Conservation (phyloP, 2,888 invertebrate genomes). For the Volucella zonaria region DNA sequence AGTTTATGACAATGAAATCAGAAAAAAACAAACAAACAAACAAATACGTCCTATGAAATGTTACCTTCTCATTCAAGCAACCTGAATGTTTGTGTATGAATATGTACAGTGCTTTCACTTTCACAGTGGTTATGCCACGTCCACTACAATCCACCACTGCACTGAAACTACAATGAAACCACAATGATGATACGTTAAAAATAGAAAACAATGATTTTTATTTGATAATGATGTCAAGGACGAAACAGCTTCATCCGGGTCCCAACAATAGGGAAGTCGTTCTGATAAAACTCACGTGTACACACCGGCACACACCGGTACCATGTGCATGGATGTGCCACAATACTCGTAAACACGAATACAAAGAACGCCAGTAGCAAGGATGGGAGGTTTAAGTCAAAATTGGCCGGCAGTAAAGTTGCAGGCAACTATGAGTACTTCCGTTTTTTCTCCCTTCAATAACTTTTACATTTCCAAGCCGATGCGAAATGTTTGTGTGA, state of each 20-base stretch:
- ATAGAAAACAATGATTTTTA: conserved; percentile 71
- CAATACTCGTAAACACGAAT: too few relatives aligned
- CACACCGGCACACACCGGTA: conserved; percentile 35
- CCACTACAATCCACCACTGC: conserved; percentile 38
- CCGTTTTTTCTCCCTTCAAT: conserved; percentile 21
- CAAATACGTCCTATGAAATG: background rate
- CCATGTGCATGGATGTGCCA: too few relatives aligned
- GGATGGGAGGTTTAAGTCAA: conserved; percentile 6
- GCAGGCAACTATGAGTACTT: conserved; percentile 42
- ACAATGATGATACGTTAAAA: conserved; percentile 53
- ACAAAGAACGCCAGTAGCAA: background rate
- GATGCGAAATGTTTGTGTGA: background rate
- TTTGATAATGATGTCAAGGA: conserved; percentile 70
- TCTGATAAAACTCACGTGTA: conserved; percentile 22
- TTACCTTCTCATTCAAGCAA: background rate
- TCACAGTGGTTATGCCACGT: conserved; percentile 28
- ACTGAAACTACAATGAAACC: conserved; percentile 41
- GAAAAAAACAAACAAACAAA: background rate
- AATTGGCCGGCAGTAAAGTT: conserved; percentile 43
- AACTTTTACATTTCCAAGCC: conserved; percentile 14
- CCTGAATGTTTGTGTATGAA: conserved; percentile 19
- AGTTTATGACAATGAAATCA: background rate
- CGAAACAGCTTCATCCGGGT: conserved; percentile 8
- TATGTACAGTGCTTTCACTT: conserved; percentile 48
- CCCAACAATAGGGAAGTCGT: conserved; percentile 22